Evolutionary conservation across 2,797 vertebrate species (phyloP), one percentile per base, ranked within the genome.

Genomic region (Onychomys torridus): DNA sequence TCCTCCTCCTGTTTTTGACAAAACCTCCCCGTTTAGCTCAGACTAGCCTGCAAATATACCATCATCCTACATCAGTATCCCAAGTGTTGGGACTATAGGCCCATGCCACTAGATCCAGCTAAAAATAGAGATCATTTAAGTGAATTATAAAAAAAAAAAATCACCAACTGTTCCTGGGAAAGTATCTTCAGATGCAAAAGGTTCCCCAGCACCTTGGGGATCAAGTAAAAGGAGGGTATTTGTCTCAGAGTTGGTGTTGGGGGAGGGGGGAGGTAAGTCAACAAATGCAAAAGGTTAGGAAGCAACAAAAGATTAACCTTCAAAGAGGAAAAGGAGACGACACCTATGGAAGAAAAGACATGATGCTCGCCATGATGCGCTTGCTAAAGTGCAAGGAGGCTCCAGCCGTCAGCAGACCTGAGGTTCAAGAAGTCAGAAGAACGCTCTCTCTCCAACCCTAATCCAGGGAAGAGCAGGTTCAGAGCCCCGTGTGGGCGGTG

Each of bases 101-200:
- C 34, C 67, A n/a, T 11, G 46, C 49, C 14, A 55, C 16, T 37
- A 71, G 7, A 73, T 55, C 16, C 14, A 40, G 13, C 25, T 52
- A 27, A 83, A 92, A 83, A 29, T 61, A 25, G 37, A 96, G 52
- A 65, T 67, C 37, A n/a, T 95, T 78, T 83, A 83, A 86, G 32
- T 57, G 57, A 81, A 21, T 37, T 61, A 2, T 17, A 8, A 52
- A 16, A 32, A 55, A 16, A 84, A 16, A 46, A 84, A 84, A 34
- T 14, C 29, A 34, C 6, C 19, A 32, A 87, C 82, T 88, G n/a
- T 71, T 84, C 43, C 67, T 78, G 55, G 27, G 83, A 82, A 65
- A 9, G 2, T 63, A 40, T 83, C 61, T 90, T 21, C 9, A 86
- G 65, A 82, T 34, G 12, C 27, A 34, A 9, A 55, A 49, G 46